Conservation (phyloP, 2,113 vertebrate species). For the Shinisaurus crocodilurus region DNA sequence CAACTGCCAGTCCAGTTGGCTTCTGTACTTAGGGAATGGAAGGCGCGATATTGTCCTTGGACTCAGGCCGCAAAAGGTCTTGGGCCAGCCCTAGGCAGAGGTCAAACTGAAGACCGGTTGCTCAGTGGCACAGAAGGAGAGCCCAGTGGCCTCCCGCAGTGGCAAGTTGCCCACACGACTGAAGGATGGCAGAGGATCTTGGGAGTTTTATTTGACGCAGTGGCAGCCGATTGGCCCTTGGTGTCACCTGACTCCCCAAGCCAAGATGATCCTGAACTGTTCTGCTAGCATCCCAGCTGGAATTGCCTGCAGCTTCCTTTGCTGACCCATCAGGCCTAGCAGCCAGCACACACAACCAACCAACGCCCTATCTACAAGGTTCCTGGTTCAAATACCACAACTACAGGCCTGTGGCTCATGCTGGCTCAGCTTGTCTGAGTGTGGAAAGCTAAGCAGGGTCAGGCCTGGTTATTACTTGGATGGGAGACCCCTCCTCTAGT, state of each 20-base stretch:
- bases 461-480: too few species aligned
- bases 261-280: neutral
- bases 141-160: neutral
- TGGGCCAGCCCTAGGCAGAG: too few species aligned
- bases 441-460: too few species aligned
- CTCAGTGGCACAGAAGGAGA: neutral
- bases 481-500: too few species aligned
- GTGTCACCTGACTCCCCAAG: neutral
- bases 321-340: neutral
- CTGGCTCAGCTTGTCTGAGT: too few species aligned
- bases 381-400: neutral
- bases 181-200: neutral
- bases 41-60: too few species aligned
- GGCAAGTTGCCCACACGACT: neutral
- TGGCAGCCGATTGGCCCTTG: neutral
- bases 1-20: too few species aligned
- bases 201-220: neutral
- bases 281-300: neutral
- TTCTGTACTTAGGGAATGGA: too few species aligned
- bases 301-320: neutral
- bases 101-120: neutral
- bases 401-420: too few species aligned
- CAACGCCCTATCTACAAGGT: too few species aligned
- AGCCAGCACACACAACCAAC: neutral
- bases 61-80: too few species aligned